These are phyloP conservation scores for Zeus faber DNA, from an alignment of 2,113 vertebrate species.

Conservation along the genomic window DNA sequence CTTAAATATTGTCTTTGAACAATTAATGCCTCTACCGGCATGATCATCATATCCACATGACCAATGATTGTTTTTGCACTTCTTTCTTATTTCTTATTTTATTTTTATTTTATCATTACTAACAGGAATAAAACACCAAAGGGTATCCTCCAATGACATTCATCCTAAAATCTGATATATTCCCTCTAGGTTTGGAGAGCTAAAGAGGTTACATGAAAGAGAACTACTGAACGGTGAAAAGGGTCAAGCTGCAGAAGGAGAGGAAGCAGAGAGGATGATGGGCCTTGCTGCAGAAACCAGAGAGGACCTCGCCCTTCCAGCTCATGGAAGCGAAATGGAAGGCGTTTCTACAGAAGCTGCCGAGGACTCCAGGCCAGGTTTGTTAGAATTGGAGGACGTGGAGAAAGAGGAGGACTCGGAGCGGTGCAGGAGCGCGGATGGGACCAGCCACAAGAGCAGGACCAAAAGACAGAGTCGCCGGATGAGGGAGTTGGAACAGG, in stretches of 20 bases:
- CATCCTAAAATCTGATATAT: too few relatives aligned
- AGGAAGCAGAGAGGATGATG: slow-evolving; percentile 57
- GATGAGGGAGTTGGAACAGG: slow-evolving; percentile 95
- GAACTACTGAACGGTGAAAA: slow-evolving; percentile 60
- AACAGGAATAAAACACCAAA: too few relatives aligned
- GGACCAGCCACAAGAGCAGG: slow-evolving; percentile 84
- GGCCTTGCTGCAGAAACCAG: slow-evolving; percentile 74
- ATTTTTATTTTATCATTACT: too few relatives aligned
- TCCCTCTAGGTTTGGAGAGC: slow-evolving; percentile 75
- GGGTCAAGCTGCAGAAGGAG: slow-evolving; percentile 36
- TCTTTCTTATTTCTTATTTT: too few relatives aligned
- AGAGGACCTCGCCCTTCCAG: slow-evolving; percentile 60
- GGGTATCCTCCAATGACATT: too few relatives aligned
- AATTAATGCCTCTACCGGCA: too few relatives aligned
- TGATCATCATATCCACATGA: too few relatives aligned
- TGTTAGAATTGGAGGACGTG: slow-evolving; percentile 77
- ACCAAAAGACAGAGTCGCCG: slow-evolving; percentile 91
- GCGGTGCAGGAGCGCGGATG: slow-evolving; percentile 77
- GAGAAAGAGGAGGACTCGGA: slow-evolving; percentile 84
- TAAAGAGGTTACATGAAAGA: slow-evolving; percentile 74
- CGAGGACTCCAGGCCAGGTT: slow-evolving; percentile 14
- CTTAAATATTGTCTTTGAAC: too few relatives aligned
- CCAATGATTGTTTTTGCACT: too few relatives aligned
- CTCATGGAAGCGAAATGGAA: slow-evolving; percentile 8
- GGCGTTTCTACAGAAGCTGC: background rate